A percentile compares a stretch with the other conserved stretches of the same genome.
phyloP scores from a whole-genome alignment of 2,888 invertebrate genomes.

The Thymelicus sylvestris region DNA sequence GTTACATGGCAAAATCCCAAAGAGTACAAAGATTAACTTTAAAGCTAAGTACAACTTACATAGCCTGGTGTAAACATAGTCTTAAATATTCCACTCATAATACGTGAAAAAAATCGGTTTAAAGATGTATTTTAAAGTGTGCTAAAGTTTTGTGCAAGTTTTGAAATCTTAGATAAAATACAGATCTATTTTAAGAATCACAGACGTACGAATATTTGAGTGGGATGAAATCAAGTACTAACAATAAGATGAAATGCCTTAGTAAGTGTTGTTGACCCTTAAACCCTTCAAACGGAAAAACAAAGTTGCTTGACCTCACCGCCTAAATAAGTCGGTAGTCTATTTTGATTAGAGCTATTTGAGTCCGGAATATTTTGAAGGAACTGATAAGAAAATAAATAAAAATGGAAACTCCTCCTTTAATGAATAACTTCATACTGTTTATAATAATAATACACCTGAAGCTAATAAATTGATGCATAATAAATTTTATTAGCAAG shows the following conservation, averaged over 20 bases:
- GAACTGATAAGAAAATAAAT: too few species aligned
- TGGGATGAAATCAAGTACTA: not conserved
- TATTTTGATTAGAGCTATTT: too few species aligned
- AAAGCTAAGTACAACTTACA: not conserved
- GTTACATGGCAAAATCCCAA: slow-evolving; percentile 38
- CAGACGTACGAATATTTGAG: not conserved
- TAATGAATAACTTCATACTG: too few species aligned
- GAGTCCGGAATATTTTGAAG: too few species aligned
- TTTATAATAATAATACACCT: too few species aligned
- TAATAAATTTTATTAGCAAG: not conserved
- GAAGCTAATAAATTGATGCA: not conserved
- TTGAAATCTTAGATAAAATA: not conserved
- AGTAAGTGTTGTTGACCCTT: not conserved
- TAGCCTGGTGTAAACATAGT: not conserved
- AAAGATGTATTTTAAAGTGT: not conserved
- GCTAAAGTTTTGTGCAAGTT: not conserved
- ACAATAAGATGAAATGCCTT: not conserved
- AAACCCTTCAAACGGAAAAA: not conserved
- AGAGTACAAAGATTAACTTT: not conserved
- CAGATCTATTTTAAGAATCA: not conserved
- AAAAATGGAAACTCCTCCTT: too few species aligned
- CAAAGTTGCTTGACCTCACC: not conserved
- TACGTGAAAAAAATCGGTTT: not conserved
- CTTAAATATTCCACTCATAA: not conserved
- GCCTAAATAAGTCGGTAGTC: not conserved